Percentiles rank a stretch among this genome's conserved stretches.
phyloP scores from a whole-genome alignment of 2,797 vertebrate species.

The Triplophysa yarkandensis region DNA sequence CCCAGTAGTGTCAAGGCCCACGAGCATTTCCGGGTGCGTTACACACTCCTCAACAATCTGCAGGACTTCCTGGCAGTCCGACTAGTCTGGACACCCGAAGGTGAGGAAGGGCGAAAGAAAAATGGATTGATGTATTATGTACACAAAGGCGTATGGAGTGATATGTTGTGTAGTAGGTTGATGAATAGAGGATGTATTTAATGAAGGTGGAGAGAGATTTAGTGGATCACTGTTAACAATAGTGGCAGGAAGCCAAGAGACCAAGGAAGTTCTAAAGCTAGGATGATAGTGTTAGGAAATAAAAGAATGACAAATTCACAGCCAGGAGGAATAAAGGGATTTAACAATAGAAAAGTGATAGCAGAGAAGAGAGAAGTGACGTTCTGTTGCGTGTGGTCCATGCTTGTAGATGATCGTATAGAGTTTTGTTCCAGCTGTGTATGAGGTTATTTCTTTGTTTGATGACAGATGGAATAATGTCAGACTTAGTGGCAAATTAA shows the following conservation, averaged over 20 bases:
- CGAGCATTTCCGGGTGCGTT: constrained; percentile 87
- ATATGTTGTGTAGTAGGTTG: background rate
- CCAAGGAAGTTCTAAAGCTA: background rate
- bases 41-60: constrained; percentile 90
- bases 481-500: background rate
- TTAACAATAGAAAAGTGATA: background rate
- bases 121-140: background rate
- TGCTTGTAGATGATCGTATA: constrained; percentile 3
- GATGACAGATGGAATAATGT: constrained; percentile 5
- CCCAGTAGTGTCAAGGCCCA: constrained; percentile 81
- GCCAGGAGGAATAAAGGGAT: background rate
- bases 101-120: constrained; percentile 63
- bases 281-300: background rate
- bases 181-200: background rate
- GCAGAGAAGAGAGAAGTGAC: background rate
- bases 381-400: background rate
- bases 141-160: background rate
- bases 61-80: constrained; percentile 92
- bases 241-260: background rate
- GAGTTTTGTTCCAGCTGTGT: background rate
- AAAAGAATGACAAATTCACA: background rate
- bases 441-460: constrained; percentile 3
- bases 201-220: background rate
- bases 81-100: constrained; percentile 90
- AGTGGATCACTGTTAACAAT: background rate